Conservation (phyloP, 1,140 invertebrate species). For the Eufriesea mexicana region DNA sequence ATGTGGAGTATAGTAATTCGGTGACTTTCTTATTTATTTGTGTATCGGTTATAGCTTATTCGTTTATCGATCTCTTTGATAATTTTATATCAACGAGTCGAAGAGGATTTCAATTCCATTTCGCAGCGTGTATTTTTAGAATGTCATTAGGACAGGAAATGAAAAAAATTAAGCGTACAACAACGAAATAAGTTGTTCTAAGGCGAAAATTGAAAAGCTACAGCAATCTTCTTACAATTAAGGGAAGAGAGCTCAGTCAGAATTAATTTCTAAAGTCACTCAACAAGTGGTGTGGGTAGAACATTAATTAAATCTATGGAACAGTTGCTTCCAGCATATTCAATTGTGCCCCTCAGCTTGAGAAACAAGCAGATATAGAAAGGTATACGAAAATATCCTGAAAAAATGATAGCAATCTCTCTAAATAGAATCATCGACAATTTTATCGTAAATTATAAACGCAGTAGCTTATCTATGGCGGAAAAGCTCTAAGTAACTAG, state of each 20-base stretch:
- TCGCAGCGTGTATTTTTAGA: neutral
- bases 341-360: neutral
- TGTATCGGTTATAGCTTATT: too few species aligned
- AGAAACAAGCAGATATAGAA: neutral
- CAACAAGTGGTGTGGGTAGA: neutral
- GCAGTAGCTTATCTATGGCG: neutral
- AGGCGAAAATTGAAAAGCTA: neutral
- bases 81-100: too few species aligned
- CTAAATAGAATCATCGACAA: too few species aligned
- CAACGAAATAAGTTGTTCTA: neutral
- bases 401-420: too few species aligned
- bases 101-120: neutral
- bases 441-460: too few species aligned
- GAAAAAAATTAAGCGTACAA: slow-evolving; percentile 16
- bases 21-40: too few species aligned
- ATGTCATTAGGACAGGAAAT: neutral
- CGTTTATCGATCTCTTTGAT: too few species aligned
- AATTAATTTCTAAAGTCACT: slow-evolving; percentile 6
- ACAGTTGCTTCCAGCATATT: slow-evolving; percentile 7
- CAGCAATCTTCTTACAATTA: slow-evolving; percentile 29
- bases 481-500: neutral
- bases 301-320: slow-evolving; percentile 25
- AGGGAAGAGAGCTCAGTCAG: slow-evolving; percentile 1
- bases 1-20: too few species aligned
- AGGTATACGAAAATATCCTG: too few species aligned